phyloP scores from a whole-genome alignment of 2,797 vertebrate genomes.

The Aulostomus chinensis region DNA sequence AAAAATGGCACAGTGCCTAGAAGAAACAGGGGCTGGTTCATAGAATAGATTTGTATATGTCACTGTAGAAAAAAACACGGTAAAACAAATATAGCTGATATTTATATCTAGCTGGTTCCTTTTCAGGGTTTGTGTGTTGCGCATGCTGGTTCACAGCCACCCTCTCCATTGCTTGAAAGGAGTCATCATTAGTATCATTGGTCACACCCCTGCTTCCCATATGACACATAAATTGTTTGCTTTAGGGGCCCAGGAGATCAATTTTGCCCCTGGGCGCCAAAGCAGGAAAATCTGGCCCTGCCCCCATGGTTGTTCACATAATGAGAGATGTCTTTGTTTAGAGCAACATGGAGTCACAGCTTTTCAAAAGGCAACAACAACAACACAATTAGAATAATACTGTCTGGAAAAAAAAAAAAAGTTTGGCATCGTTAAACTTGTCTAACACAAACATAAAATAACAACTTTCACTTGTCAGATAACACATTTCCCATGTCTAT shows the following conservation, averaged over 20 bases:
- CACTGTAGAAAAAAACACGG: no score
- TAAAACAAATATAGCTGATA: no score
- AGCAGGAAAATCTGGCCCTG: conserved; percentile 35
- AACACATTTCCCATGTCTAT: no score
- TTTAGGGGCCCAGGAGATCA: conserved; percentile 23
- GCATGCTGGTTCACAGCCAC: no score
- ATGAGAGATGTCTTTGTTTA: conserved; percentile 24
- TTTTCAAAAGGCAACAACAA: conserved; percentile 4
- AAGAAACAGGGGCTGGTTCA: not conserved
- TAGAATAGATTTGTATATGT: no score
- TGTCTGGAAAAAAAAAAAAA: no score
- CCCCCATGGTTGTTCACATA: conserved; percentile 12
- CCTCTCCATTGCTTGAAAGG: not conserved
- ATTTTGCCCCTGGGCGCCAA: conserved; percentile 26
- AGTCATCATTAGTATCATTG: not conserved
- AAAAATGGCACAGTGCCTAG: not conserved
- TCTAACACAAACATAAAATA: no score
- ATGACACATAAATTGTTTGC: not conserved
- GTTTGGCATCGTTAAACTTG: no score
- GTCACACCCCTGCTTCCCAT: not conserved
- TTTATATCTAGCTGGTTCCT: no score
- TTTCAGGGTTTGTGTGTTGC: no score
- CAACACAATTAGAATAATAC: not conserved
- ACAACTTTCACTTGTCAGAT: not conserved
- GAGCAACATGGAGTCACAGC: conserved; percentile 6